phyloP scores from a whole-genome alignment of 2,797 vertebrate species.

The Urocyon cinereoargenteus region DNA sequence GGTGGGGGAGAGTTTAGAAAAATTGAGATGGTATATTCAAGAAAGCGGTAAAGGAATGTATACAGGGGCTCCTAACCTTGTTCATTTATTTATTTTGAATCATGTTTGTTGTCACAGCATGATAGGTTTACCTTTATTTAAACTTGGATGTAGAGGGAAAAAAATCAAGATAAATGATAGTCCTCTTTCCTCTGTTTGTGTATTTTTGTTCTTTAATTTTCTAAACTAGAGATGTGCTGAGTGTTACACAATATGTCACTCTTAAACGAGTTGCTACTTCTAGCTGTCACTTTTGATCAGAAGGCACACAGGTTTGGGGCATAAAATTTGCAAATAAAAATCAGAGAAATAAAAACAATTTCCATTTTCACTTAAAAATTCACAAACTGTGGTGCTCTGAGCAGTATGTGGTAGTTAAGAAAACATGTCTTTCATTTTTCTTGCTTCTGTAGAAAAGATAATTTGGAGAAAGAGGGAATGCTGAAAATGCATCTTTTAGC shows the following conservation, averaged over 20 bases:
- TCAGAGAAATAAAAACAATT: slow-evolving; percentile 79
- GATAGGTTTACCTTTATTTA: slow-evolving; percentile 68
- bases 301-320: slow-evolving; percentile 60
- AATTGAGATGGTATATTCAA: background rate
- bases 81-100: slow-evolving; percentile 49
- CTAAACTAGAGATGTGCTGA: slow-evolving; percentile 62
- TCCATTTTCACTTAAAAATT: slow-evolving; percentile 78
- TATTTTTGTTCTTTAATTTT: slow-evolving; percentile 68
- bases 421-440: slow-evolving; percentile 64
- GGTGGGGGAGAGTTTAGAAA: background rate
- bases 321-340: slow-evolving; percentile 70
- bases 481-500: slow-evolving; percentile 11
- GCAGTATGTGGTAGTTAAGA: slow-evolving; percentile 63
- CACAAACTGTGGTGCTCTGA: slow-evolving; percentile 63
- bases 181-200: slow-evolving; percentile 42
- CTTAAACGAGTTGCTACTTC: slow-evolving; percentile 69
- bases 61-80: background rate
- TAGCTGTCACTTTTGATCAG: slow-evolving; percentile 80
- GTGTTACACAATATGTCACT: slow-evolving; percentile 64
- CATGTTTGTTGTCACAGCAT: background rate
- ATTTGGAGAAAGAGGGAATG: slow-evolving; percentile 55
- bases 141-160: background rate
- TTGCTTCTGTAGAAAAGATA: slow-evolving; percentile 58
- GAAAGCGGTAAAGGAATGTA: background rate
- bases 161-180: slow-evolving; percentile 16